Conservation (phyloP, 2,888 invertebrate species). For the Ditula angustiorana region DNA sequence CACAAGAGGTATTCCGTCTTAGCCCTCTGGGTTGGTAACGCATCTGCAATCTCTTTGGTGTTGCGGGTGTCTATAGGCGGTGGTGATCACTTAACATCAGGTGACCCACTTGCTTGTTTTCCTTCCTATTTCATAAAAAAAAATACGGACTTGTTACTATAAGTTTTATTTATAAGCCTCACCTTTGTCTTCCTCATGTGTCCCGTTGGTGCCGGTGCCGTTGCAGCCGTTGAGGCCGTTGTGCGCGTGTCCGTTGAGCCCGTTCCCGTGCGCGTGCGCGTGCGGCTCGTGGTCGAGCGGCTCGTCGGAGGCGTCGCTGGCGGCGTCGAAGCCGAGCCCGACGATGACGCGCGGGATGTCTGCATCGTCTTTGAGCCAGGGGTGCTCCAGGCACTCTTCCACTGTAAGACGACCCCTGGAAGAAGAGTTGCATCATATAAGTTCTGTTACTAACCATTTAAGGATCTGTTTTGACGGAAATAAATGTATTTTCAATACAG, state of each 20-base stretch:
- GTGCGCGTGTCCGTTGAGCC: conserved; percentile 50
- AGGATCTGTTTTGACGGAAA: no score
- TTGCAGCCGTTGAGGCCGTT: conserved; percentile 50
- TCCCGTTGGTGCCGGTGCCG: conserved; percentile 58
- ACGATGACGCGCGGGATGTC: conserved; percentile 82
- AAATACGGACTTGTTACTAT: no score
- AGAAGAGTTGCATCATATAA: not conserved
- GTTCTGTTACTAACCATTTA: not conserved
- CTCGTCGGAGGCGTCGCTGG: conserved; percentile 63
- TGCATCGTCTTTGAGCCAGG: conserved; percentile 91
- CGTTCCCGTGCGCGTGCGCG: conserved; percentile 41
- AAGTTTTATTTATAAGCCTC: no score
- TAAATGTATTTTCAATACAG: no score
- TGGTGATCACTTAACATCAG: no score
- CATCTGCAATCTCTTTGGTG: no score
- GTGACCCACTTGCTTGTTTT: no score
- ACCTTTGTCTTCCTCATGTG: conserved; percentile 72
- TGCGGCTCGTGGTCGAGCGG: conserved; percentile 49
- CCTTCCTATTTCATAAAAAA: no score
- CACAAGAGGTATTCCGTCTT: no score
- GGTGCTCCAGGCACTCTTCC: conserved; percentile 94
- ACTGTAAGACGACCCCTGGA: conserved; percentile 94
- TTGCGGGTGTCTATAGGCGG: no score
- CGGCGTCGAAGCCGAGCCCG: conserved; percentile 69
- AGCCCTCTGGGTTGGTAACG: no score